These are phyloP conservation scores for Cepaea hortensis DNA, from an alignment of 2,888 invertebrate genomes.

Conservation along the genomic window DNA sequence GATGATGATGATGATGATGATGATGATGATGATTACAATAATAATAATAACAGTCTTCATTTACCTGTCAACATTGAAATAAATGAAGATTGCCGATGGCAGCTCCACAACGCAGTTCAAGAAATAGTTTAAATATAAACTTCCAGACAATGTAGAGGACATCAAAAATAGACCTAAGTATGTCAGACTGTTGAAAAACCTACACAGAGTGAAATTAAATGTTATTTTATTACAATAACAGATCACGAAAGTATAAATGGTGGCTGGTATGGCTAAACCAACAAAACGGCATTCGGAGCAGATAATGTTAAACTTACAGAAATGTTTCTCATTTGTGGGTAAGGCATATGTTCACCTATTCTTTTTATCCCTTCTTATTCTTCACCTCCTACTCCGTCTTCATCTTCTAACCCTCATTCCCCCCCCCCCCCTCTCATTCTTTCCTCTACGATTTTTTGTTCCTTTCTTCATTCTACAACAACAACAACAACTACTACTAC, in stretches of 20 bases:
- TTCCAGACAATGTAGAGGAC: conserved; percentile 14
- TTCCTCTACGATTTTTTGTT: no score
- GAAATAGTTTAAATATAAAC: conserved; percentile 19
- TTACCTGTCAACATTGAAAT: conserved; percentile 20
- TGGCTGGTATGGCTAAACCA: no score
- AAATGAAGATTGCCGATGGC: conserved; percentile 22
- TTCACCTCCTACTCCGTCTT: not conserved
- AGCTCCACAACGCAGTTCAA: conserved; percentile 20
- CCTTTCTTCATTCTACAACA: no score
- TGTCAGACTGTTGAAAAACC: conserved; percentile 15
- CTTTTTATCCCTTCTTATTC: not conserved
- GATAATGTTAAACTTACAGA: not conserved
- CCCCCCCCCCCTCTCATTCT: not conserved
- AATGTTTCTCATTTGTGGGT: not conserved
- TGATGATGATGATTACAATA: no score
- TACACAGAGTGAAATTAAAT: not conserved
- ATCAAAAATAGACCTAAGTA: not conserved
- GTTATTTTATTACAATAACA: no score
- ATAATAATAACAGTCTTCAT: not conserved
- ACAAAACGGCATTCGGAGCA: not conserved
- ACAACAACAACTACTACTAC: no score
- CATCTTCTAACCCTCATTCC: not conserved
- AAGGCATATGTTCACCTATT: not conserved
- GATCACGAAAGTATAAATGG: no score
- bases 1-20: no score